phyloP scores from a whole-genome alignment of 2,888 invertebrate genomes.

The Calliscelio sp. region DNA sequence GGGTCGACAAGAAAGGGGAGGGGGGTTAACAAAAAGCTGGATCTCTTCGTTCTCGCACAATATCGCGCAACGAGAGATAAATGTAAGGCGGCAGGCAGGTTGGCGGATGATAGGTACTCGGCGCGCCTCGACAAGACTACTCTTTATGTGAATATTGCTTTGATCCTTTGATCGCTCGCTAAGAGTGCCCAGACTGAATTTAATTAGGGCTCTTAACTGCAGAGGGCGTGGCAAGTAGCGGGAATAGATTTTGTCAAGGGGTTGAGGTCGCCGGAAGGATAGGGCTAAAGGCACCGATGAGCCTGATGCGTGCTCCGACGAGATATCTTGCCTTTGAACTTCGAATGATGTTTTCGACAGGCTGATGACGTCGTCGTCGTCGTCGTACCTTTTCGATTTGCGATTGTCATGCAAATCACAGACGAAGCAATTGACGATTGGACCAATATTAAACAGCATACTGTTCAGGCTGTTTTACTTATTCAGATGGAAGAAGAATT shows the following conservation, averaged over 20 bases:
- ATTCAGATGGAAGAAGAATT: slow-evolving; percentile 48
- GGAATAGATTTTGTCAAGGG: slow-evolving; percentile 71
- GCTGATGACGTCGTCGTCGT: slow-evolving; percentile 63
- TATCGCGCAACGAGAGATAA: slow-evolving; percentile 28
- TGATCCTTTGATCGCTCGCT: slow-evolving; percentile 83
- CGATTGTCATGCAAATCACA: slow-evolving; percentile 75
- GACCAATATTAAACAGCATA: slow-evolving; percentile 71
- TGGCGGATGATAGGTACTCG: slow-evolving; percentile 54
- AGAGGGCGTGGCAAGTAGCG: slow-evolving; percentile 70
- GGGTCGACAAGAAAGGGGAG: slow-evolving; percentile 31
- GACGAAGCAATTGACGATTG: slow-evolving; percentile 68
- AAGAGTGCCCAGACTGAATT: slow-evolving; percentile 84
- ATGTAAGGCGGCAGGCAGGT: slow-evolving; percentile 49
- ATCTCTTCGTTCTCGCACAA: slow-evolving; percentile 42
- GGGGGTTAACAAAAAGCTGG: too few relatives aligned
- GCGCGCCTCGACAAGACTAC: slow-evolving; percentile 61
- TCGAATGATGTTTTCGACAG: slow-evolving; percentile 70
- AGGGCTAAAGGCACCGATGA: slow-evolving; percentile 67
- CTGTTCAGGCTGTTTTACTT: slow-evolving; percentile 61
- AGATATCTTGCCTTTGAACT: slow-evolving; percentile 71
- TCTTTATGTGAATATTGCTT: slow-evolving; percentile 82
- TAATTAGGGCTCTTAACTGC: slow-evolving; percentile 84
- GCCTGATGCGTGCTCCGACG: slow-evolving; percentile 62
- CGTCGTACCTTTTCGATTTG: slow-evolving; percentile 30
- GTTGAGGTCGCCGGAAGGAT: slow-evolving; percentile 65